Percentiles rank a stretch among this genome's conserved stretches.
phyloP scores from a whole-genome alignment of 2,888 invertebrate genomes.

The Drosophila algonquin region DNA sequence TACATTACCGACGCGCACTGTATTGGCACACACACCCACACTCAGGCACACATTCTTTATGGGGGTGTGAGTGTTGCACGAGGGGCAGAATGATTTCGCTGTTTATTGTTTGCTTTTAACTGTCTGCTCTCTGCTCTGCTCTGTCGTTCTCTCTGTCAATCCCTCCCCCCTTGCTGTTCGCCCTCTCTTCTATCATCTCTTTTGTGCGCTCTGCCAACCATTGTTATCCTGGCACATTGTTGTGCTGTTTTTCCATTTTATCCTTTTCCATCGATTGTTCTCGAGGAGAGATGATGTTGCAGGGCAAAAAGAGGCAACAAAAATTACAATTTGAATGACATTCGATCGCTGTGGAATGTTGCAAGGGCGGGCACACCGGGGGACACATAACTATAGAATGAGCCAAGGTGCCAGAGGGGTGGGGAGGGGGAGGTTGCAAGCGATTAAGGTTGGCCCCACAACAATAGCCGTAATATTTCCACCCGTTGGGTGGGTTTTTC shows the following conservation, averaged over 20 bases:
- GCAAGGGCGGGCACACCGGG: neutral
- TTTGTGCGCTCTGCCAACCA: slow-evolving; percentile 19
- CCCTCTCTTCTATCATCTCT: slow-evolving; percentile 6
- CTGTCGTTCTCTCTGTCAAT: slow-evolving; percentile 25
- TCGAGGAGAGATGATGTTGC: slow-evolving; percentile 7
- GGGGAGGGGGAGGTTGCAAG: neutral
- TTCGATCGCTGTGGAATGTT: slow-evolving; percentile 44
- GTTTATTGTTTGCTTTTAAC: slow-evolving; percentile 55
- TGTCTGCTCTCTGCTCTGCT: slow-evolving; percentile 15
- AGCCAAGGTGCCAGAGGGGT: neutral
- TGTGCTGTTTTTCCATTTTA: slow-evolving; percentile 52
- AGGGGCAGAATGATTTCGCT: slow-evolving; percentile 36
- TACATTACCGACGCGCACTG: neutral
- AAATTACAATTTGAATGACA: slow-evolving; percentile 65
- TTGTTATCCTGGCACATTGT: slow-evolving; percentile 50
- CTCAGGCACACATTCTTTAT: too few species aligned
- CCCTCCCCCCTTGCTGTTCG: neutral
- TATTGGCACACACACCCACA: neutral
- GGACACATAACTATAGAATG: neutral
- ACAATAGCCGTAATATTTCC: slow-evolving; percentile 47
- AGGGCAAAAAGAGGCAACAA: slow-evolving; percentile 31
- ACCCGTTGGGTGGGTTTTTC: slow-evolving; percentile 11
- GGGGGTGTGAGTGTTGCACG: too few species aligned
- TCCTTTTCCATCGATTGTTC: slow-evolving; percentile 61
- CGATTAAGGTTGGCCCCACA: slow-evolving; percentile 56